Percentiles rank a stretch among this genome's conserved stretches.
These are phyloP conservation scores for Oncorhynchus nerka DNA, from an alignment of 2,113 vertebrate species.

Conservation along the genomic window DNA sequence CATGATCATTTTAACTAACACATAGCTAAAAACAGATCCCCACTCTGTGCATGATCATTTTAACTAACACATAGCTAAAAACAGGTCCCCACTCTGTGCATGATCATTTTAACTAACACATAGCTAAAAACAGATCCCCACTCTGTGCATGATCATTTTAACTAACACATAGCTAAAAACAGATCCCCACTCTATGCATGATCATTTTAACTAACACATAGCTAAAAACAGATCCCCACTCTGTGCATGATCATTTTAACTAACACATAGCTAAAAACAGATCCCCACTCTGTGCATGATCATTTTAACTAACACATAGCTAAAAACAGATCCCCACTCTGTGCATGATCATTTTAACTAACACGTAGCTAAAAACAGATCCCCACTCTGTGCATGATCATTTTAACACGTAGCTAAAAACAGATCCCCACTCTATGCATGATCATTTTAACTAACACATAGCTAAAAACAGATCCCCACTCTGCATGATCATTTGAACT, in stretches of 20 bases:
- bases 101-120: too few relatives aligned
- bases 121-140: conserved; percentile 31
- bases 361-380: conserved; percentile 27
- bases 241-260: conserved; percentile 31
- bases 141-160: too few relatives aligned
- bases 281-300: conserved; percentile 15
- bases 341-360: conserved; percentile 31
- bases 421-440: conserved; percentile 21
- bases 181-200: conserved; percentile 24
- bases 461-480: conserved; percentile 26
- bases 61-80: too few relatives aligned
- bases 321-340: conserved; percentile 23
- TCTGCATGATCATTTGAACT: conserved; percentile 29
- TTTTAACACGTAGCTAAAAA: conserved; percentile 38
- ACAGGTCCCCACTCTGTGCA: conserved; percentile 36
- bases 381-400: conserved; percentile 15
- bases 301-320: conserved; percentile 34
- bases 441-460: conserved; percentile 33
- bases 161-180: too few relatives aligned
- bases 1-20: too few relatives aligned
- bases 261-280: conserved; percentile 22
- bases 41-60: too few relatives aligned
- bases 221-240: conserved; percentile 25
- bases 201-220: conserved; percentile 33
- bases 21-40: conserved; percentile 30